Percentiles rank a stretch among this genome's conserved stretches.
Conservation (phyloP, 2,888 invertebrate genomes). For the Sesia bembeciformis region DNA sequence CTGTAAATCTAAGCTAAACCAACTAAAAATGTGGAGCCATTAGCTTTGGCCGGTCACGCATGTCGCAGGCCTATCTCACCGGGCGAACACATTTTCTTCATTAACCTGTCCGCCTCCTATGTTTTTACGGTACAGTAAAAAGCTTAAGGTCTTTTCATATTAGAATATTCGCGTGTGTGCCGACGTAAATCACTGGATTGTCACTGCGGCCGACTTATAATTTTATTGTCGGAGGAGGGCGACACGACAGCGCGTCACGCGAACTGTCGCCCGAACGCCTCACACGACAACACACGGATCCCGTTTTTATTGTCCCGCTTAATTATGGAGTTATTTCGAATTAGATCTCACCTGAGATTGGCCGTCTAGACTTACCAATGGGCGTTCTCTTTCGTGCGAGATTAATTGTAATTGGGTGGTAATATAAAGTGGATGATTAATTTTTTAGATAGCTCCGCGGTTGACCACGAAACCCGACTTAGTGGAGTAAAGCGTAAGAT, state of each 20-base stretch:
- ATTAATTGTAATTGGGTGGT: conserved; percentile 61
- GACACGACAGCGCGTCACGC: conserved; percentile 66
- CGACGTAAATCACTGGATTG: conserved; percentile 72
- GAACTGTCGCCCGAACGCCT: conserved; percentile 33
- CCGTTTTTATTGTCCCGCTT: conserved; percentile 60
- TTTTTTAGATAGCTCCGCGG: conserved; percentile 40
- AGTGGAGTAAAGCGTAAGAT: conserved; percentile 6
- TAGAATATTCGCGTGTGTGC: conserved; percentile 70
- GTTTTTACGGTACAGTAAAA: conserved; percentile 50
- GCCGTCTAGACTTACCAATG: conserved; percentile 50
- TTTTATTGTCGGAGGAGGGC: conserved; percentile 70
- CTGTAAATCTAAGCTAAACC: conserved; percentile 15
- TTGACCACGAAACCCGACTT: conserved; percentile 1
- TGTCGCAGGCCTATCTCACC: conserved; percentile 46
- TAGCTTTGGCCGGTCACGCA: conserved; percentile 32
- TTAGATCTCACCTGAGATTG: conserved; percentile 62
- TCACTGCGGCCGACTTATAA: conserved; percentile 72
- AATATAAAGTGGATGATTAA: conserved; percentile 51
- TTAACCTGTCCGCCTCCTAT: conserved; percentile 61
- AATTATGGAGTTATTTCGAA: conserved; percentile 56
- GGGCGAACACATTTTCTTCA: conserved; percentile 56
- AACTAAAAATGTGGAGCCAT: conserved; percentile 1
- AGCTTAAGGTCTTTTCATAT: conserved; percentile 56
- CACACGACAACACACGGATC: conserved; percentile 51
- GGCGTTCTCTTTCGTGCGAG: conserved; percentile 56